phyloP scores from a whole-genome alignment of 2,113 vertebrate species.

The Chunga burmeisteri region DNA sequence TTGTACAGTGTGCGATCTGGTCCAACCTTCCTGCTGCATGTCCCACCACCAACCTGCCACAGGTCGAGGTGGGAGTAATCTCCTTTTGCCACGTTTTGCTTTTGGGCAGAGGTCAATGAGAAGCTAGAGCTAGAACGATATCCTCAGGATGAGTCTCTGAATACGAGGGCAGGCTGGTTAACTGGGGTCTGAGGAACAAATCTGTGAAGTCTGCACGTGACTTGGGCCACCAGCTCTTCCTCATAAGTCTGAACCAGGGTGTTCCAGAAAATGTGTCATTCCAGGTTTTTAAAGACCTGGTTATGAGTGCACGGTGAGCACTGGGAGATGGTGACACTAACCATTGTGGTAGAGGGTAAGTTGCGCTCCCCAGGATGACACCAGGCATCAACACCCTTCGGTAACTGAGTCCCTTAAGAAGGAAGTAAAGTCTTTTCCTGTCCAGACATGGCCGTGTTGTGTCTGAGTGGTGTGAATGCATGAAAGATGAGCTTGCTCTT shows the following conservation, averaged over 20 bases:
- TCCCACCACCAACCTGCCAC: neutral
- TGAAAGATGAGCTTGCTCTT: neutral
- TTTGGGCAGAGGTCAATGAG: neutral
- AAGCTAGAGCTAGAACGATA: neutral
- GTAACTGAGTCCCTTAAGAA: neutral
- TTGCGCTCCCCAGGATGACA: neutral
- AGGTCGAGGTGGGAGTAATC: neutral
- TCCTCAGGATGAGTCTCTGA: neutral
- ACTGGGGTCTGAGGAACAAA: neutral
- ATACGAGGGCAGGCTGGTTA: neutral
- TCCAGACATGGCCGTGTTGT: neutral
- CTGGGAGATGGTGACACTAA: neutral
- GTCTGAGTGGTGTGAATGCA: neutral
- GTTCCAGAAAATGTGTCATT: neutral
- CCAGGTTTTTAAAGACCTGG: neutral
- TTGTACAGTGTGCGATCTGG: neutral
- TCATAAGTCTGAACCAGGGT: neutral
- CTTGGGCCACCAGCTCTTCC: neutral
- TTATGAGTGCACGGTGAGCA: neutral
- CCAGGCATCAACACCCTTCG: neutral
- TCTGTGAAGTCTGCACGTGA: neutral
- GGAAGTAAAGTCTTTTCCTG: neutral
- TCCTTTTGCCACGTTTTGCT: fast-evolving
- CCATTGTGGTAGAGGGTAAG: neutral
- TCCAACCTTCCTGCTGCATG: neutral